Evolutionary conservation across 2,797 vertebrate genomes (phyloP).

Genomic region (Myotis planiceps): DNA sequence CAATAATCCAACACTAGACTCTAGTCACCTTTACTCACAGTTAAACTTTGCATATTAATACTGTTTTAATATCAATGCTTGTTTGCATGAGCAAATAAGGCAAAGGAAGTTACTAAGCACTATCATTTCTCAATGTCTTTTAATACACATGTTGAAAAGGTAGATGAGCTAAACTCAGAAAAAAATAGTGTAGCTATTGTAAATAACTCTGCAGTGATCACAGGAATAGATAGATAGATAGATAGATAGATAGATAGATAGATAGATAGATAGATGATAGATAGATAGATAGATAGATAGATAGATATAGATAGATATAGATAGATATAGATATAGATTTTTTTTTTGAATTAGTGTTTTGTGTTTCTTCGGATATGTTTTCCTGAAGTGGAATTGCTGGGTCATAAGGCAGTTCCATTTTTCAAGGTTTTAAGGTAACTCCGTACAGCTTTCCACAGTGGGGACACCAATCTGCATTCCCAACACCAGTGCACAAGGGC

Average conservation of each 20-base stretch:
- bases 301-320: too few species aligned
- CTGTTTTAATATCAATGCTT: background rate
- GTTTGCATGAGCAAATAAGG: background rate
- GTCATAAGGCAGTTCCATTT: background rate
- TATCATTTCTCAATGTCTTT: background rate
- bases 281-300: too few species aligned
- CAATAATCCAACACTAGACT: rapidly evolving
- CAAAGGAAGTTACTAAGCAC: background rate
- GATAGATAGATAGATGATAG: too few species aligned
- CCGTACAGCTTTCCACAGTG: background rate
- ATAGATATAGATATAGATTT: too few species aligned
- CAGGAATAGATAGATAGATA: background rate
- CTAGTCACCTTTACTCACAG: background rate
- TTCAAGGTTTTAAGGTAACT: background rate
- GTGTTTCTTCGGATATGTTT: background rate
- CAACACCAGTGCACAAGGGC: background rate
- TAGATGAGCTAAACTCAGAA: background rate
- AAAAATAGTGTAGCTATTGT: background rate
- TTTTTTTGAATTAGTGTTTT: background rate
- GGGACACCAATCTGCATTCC: background rate
- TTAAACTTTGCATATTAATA: background rate
- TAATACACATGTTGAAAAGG: background rate
- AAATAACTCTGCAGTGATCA: background rate
- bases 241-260: too few species aligned
- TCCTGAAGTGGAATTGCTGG: background rate